These are phyloP conservation scores for Bicyclus anynana DNA, from an alignment of 1,140 invertebrate species.

Conservation along the genomic window DNA sequence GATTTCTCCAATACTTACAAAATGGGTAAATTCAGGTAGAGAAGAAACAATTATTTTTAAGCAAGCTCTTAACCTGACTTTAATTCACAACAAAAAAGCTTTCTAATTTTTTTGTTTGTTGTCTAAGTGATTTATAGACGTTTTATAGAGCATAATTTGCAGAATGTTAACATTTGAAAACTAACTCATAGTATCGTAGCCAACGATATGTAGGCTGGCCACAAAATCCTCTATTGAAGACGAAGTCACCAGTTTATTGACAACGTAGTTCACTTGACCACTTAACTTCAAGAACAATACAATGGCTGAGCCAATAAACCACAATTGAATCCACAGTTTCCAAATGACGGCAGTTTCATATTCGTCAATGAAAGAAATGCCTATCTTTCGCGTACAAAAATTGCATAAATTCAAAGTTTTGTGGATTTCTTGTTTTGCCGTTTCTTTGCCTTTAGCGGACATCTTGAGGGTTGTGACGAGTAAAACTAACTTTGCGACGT, in stretches of 20 bases:
- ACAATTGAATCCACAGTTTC: conserved; percentile 26
- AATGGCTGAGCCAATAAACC: conserved; percentile 35
- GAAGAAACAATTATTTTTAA: no score
- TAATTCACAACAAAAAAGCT: no score
- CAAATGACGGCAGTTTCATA: conserved; percentile 24
- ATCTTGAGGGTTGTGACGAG: conserved; percentile 9
- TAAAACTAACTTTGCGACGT: background rate
- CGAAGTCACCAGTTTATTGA: conserved; percentile 35
- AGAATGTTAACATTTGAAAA: conserved; percentile 13
- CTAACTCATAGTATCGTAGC: conserved; percentile 59
- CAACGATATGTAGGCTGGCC: conserved; percentile 50
- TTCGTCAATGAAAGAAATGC: conserved; percentile 46
- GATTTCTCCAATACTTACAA: no score
- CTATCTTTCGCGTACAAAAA: conserved; percentile 46
- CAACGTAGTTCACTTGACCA: conserved; percentile 43
- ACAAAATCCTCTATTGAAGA: conserved; percentile 49
- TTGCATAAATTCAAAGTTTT: conserved; percentile 47
- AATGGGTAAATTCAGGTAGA: no score
- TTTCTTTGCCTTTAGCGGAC: conserved; percentile 15
- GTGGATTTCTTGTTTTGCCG: conserved; percentile 44
- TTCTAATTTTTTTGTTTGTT: no score
- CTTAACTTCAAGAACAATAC: conserved; percentile 38
- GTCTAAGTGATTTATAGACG: no score
- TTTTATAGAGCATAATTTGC: no score
- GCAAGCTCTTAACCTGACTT: no score